Percentiles rank a stretch among this genome's conserved stretches.
phyloP scores from a whole-genome alignment of 30 jellyfish, hydroid and myxozoan genomes.

The Aurelia aurita region DNA sequence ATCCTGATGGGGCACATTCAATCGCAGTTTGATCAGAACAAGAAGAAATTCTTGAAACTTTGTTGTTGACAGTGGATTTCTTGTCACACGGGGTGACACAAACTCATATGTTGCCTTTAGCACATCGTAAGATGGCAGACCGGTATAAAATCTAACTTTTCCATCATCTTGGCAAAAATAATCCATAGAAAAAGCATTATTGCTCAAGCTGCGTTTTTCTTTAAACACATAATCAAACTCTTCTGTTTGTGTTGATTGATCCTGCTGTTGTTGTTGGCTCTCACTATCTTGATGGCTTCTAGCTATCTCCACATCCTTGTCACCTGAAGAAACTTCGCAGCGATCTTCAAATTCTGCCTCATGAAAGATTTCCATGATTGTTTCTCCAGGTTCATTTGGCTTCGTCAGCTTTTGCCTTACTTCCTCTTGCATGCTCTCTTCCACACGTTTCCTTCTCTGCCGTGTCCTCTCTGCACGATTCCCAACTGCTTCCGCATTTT shows the following conservation, averaged over 20 bases:
- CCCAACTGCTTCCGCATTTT: too few relatives aligned
- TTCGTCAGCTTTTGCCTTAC: constrained; percentile 32
- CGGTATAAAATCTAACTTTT: constrained; percentile 52
- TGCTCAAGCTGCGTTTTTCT: constrained; percentile 25
- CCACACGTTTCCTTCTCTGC: too few relatives aligned
- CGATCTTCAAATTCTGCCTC: constrained; percentile 20
- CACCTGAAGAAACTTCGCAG: constrained; percentile 26
- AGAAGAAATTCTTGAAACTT: constrained; percentile 56
- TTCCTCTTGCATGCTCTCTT: too few relatives aligned
- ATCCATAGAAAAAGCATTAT: constrained; percentile 31
- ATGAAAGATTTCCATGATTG: constrained; percentile 4
- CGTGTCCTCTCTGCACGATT: too few relatives aligned
- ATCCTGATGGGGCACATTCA: constrained; percentile 51
- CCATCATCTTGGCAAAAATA: constrained; percentile 47
- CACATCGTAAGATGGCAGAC: constrained; percentile 67
- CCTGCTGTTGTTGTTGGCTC: constrained; percentile 33
- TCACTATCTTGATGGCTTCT: too few relatives aligned
- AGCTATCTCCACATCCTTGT: too few relatives aligned
- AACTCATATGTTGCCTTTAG: constrained; percentile 42
- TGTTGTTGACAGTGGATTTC: constrained; percentile 32
- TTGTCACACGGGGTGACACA: constrained; percentile 36
- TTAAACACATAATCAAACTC: constrained; percentile 39
- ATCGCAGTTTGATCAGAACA: constrained; percentile 55
- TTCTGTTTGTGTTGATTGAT: constrained; percentile 49
- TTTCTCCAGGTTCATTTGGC: constrained; percentile 43